Base-by-base conservation (phyloP, 1,140 invertebrate species). In the Bathynomus jamesi region DNA sequence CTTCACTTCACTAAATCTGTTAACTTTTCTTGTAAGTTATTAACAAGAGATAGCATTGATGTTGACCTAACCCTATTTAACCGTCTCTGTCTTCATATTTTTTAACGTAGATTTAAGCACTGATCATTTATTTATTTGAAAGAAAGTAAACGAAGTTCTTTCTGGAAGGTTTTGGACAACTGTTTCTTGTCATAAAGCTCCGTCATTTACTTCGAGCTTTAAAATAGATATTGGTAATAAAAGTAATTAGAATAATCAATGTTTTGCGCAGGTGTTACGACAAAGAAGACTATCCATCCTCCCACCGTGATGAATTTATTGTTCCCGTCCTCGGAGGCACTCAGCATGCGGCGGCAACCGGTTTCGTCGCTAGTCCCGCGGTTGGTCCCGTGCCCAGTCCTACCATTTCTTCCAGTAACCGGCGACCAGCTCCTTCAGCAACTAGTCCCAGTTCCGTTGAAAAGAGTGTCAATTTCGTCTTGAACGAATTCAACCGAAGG, bases 291-390 rank as follows among this genome's bases (percentile, higher is more conserved):
- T 74, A 74, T 31, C 53, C 69, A 46, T 24, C 70, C 40, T 61
- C 66, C 11, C 53, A 53, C 46, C 69, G 70, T 25, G 73, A 72
- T 68, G 70, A 75, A 61, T 72, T 75, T 60, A 75, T 71, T 61
- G 70, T 72, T 25, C 69, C 73, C n/a, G 65, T 75, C 25, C 31
- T 53, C n/a, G 46, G 65, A 13, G 68, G 69, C 61, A 30, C 31
- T 24, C 40, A 62, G 24, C 65, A 71, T 0, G 28, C 46, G 11
- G 66, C 74, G 21, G 5, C 60, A 11, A 62, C 32, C 31, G n/a
- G n/a, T 2, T 27, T 65, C 40, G 10, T 29, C 1, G 13, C 40
- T 21, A 60, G 32, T n/a, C 13, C 65, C 3, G n/a, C n/a, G n/a
- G n/a, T n/a, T n/a, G n/a, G n/a, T n/a, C n/a, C n/a, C n/a, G n/a